phyloP scores from a whole-genome alignment of 1,140 invertebrate genomes.

The Apis florea region DNA sequence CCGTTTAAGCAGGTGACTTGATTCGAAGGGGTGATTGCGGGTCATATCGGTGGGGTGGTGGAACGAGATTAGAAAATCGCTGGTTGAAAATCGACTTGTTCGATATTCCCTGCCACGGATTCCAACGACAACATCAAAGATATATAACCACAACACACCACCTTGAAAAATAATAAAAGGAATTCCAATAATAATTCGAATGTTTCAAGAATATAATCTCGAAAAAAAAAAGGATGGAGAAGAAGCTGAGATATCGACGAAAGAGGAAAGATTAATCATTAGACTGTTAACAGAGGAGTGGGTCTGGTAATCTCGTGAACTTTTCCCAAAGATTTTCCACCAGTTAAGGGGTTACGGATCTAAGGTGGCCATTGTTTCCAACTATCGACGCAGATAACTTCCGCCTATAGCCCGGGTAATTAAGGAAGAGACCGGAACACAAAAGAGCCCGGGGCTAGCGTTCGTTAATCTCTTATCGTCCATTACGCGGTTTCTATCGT shows the following conservation, averaged over 20 bases:
- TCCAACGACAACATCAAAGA: background rate
- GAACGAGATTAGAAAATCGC: constrained; percentile 39
- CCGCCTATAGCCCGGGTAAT: constrained; percentile 46
- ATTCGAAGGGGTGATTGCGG: constrained; percentile 65
- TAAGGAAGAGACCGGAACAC: constrained; percentile 41
- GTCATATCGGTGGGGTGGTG: constrained; percentile 53
- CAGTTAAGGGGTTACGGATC: constrained; percentile 31
- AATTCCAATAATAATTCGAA: too few species aligned
- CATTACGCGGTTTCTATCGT: constrained; percentile 29
- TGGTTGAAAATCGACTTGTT: background rate
- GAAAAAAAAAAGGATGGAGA: background rate
- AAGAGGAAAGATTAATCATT: background rate
- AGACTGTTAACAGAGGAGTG: background rate
- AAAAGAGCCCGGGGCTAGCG: constrained; percentile 29
- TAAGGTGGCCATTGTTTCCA: constrained; percentile 46
- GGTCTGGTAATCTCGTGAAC: constrained; percentile 1
- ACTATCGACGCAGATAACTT: constrained; percentile 47
- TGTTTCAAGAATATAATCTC: too few species aligned
- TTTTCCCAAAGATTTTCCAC: constrained; percentile 24
- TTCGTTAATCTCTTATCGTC: constrained; percentile 50
- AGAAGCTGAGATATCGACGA: background rate
- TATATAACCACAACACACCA: too few species aligned
- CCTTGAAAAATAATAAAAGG: too few species aligned
- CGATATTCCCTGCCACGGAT: background rate
- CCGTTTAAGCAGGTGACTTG: constrained; percentile 66